Base-by-base conservation (phyloP, 37 sponge, comb jelly and placozoan species). In the Haliclona indistincta region DNA sequence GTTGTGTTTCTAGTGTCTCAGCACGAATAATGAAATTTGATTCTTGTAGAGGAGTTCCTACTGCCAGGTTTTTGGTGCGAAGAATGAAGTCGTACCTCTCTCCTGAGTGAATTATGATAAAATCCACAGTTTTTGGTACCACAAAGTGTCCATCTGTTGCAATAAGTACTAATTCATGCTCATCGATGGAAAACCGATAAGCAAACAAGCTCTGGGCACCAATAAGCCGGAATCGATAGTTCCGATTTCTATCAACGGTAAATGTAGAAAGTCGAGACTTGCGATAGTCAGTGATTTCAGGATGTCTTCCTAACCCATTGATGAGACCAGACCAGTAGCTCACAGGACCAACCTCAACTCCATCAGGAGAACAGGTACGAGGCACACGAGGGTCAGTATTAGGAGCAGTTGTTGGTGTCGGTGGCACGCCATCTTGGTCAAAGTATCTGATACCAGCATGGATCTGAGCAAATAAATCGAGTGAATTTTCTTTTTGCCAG, bases 81-180 rank as follows among this genome's bases (percentile, higher is more conserved):
- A 93, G 58, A 29, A 88, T 54, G 38, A 93, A 77, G 47, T 93
- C 93, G 32, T 93, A 93, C 4, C 93, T 71, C 37, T 93, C 93
- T 53, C 93, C 93, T 33, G 75, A 71, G 72, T 93, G 93, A 2
- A 93, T 62, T 3, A 93, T 84, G 63, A 93, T 81, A 54, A 67
- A 93, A 56, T 88, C 86, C 0, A 88, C 89, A 15, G 73, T 64
- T 4, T 42, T 54, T 19, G 72, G 77, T 35, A 75, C 35, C 38
- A 93, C 58, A 42, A 67, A 70, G 30, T 63, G 42, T 1, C 89
- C 93, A 81, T 93, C 93, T 13, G 78, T 73, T 0, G 93, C 77
- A 36, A 93, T 81, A 6, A 88, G 56, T 8, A 56, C 76, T 23
- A 93, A 69, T 22, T 74, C 71, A 64, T 93, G 93, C 11, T 61